Base-by-base conservation (phyloP, 1,140 invertebrate genomes). In the Aphidius ervi region DNA sequence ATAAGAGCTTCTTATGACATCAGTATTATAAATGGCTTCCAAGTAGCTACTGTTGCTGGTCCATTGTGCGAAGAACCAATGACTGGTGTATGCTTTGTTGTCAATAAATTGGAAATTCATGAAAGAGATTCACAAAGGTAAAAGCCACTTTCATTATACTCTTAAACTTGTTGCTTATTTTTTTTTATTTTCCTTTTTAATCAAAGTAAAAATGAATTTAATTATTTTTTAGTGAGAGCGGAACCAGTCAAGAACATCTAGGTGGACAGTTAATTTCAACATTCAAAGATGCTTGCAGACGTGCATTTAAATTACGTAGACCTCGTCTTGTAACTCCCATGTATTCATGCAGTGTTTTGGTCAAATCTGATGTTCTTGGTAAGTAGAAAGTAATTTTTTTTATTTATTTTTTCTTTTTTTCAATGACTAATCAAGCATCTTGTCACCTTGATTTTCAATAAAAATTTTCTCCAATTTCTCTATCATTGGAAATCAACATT, bases 31-130 rank as follows among this genome's bases (percentile, higher is more conserved):
- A 95, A 91, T 82, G 96, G 97, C 3, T 99, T 98, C 77, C 93
- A 98, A 83, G 75, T 98, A 70, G 94, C 94, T 0, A 90, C 92
- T 3, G 76, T 90, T 10, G 86, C 91, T 50, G 96, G 97, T 5
- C 94, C 95, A 5, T 73, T 98, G 20, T 98, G 96, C 80, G 94
- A 98, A 74, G 96, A 98, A 71, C 93, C 95, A 16, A 92, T 98
- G 90, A 91, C 90, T 82, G 95, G 95, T 2, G 92, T 98, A 1
- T 92, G 88, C 59, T 97, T 97, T 77, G 82, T 93, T 63, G 82
- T 98, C 3, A 88, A 95, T 71, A 88, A 90, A 69, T 94, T 91
- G 90, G 81, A 81, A 57, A 71, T 87, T 6, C 76, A 84, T 58
- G 82, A 83, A 59, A 1, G 4, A 31, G 70, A 74, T 54, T n/a